Conservation (phyloP, 2,113 vertebrate genomes). For the Rhabdornis inornatus region DNA sequence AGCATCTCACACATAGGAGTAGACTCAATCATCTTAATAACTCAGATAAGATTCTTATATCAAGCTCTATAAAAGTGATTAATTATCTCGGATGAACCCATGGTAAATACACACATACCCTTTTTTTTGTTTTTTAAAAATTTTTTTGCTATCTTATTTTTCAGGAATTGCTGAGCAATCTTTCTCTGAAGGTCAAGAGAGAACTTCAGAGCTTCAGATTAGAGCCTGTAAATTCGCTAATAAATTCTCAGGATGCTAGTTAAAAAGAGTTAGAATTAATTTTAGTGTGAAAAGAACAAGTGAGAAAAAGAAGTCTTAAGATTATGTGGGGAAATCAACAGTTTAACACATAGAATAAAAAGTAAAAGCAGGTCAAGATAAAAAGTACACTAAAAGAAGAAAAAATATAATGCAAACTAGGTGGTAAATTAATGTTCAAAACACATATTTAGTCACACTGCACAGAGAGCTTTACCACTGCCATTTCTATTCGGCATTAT, state of each 20-base stretch:
- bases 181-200: not conserved
- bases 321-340: not conserved
- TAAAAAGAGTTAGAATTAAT: not conserved
- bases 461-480: fast-evolving
- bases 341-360: not conserved
- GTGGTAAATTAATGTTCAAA: not conserved
- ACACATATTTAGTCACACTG: not conserved
- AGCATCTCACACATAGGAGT: not conserved
- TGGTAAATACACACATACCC: not conserved
- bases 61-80: not conserved
- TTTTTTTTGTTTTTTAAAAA: fast-evolving
- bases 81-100: not conserved
- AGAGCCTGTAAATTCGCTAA: not conserved
- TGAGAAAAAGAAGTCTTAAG: not conserved
- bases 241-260: not conserved
- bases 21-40: not conserved
- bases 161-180: not conserved
- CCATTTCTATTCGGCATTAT: not conserved
- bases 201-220: not conserved
- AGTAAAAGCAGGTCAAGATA: not conserved
- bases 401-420: not conserved
- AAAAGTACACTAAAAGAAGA: not conserved
- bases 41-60: not conserved
- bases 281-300: not conserved
- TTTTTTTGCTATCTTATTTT: not conserved